Conservation (phyloP, 2,113 vertebrate genomes). For the Myrmecobius fasciatus region DNA sequence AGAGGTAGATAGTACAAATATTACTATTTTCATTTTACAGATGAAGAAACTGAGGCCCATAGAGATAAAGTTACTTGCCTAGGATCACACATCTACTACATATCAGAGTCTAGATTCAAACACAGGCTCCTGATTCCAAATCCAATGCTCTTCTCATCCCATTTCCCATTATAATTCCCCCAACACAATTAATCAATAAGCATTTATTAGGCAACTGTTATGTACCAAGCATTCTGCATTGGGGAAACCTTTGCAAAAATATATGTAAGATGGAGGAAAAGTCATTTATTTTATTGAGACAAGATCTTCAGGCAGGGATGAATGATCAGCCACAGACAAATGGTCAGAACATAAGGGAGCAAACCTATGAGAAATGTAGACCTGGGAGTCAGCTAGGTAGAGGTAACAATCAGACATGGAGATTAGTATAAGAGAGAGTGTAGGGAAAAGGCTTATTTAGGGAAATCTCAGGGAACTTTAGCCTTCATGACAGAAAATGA, state of each 20-base stretch:
- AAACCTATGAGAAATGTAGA: not conserved
- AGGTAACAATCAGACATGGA: not conserved
- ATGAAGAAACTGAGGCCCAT: not conserved
- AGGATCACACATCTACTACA: not conserved
- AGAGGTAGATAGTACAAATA: not conserved
- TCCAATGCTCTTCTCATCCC: not conserved
- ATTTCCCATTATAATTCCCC: not conserved
- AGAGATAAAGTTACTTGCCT: not conserved
- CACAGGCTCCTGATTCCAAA: not conserved
- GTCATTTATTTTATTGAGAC: not conserved
- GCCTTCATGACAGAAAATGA: not conserved
- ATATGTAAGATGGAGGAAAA: not conserved
- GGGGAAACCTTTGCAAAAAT: not conserved
- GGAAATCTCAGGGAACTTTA: not conserved
- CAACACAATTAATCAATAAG: not conserved
- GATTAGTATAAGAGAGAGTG: not conserved
- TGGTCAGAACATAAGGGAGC: not conserved
- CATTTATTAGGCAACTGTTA: too few species aligned
- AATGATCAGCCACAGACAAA: not conserved
- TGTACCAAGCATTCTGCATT: too few species aligned
- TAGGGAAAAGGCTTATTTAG: not conserved
- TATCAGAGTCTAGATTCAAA: not conserved
- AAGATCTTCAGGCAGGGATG: not conserved
- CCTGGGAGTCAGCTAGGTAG: not conserved
- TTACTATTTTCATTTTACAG: not conserved